Base-by-base conservation (phyloP, 2,888 invertebrate genomes). In the Furcula furcula region DNA sequence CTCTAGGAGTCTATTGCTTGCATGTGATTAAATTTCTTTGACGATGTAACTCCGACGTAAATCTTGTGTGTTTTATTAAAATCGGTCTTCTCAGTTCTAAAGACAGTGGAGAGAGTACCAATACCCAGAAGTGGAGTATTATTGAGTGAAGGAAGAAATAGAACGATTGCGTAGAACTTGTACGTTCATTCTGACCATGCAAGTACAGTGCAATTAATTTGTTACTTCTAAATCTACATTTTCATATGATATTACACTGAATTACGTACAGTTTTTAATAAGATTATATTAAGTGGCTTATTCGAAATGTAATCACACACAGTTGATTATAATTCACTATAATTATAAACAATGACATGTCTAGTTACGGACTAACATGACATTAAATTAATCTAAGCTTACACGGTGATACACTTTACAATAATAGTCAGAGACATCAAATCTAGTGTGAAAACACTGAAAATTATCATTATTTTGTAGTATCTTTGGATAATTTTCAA, bases 381-480 rank as follows among this genome's bases (percentile, higher is more conserved):
- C 83, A 86, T 81, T 76, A 68, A 77, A 78, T 76, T 76, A 70
- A 73, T 76, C 85, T 85, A 86, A 71, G 76, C 74, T 84, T 81
- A 80, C 81, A 86, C 82, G 80, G 76, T 83, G 82, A 82, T 72
- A 84, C 82, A 85, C 77, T 74, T 81, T 81, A 83, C 81, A 76
- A 39, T 69, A 68, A 79, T 79, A 71, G 60, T 83, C 74, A 76
- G 74, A 73, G 77, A 85, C 85, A 86, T 78, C 76, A 65, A 56
- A 83, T 71, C 86, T 85, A 86, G 66, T 64, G 55, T 55, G 47
- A 36, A 19, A n/a, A 19, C 36, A 74, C 78, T 75, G 69, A 80
- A 77, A 72, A 76, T 79, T 76, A 81, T 74, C 75, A 60, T 19
- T 30, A 43, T 40, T 32, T 40, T 7, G 27, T 9, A 30, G 52